Conservation (phyloP, 2,113 vertebrate genomes). For the Isichthys henryi region DNA sequence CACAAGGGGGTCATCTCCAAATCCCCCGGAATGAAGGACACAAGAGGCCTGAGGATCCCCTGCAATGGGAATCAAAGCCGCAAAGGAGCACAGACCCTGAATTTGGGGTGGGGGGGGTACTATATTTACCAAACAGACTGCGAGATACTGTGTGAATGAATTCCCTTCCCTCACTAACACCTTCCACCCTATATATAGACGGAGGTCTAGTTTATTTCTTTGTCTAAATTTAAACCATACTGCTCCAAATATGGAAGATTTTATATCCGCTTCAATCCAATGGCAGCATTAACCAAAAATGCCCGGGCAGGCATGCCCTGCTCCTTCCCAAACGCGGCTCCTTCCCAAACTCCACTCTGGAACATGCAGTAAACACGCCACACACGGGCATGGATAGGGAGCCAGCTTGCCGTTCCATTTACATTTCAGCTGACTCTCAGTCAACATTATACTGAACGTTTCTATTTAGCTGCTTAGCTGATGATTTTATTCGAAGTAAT, state of each 20-base stretch:
- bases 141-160: conserved; percentile 38
- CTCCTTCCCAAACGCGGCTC: background rate
- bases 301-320: background rate
- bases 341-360: background rate
- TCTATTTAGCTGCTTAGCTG: background rate
- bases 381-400: background rate
- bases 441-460: background rate
- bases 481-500: background rate
- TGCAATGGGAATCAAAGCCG: background rate
- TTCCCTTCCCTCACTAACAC: background rate
- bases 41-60: background rate
- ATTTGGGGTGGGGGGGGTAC: conserved; percentile 22
- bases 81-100: background rate
- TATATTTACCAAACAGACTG: conserved; percentile 42
- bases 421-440: background rate
- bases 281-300: background rate
- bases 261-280: background rate
- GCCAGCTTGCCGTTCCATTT: background rate
- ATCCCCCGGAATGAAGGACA: background rate
- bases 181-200: conserved; percentile 24
- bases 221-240: conserved; percentile 9
- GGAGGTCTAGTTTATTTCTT: conserved; percentile 17
- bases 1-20: background rate
- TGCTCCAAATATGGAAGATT: conserved; percentile 23
- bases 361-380: background rate